A percentile compares a stretch with the other conserved stretches of the same genome.
These are phyloP conservation scores for Macrosiphum euphorbiae DNA, from an alignment of 2,888 invertebrate genomes.

Conservation along the genomic window DNA sequence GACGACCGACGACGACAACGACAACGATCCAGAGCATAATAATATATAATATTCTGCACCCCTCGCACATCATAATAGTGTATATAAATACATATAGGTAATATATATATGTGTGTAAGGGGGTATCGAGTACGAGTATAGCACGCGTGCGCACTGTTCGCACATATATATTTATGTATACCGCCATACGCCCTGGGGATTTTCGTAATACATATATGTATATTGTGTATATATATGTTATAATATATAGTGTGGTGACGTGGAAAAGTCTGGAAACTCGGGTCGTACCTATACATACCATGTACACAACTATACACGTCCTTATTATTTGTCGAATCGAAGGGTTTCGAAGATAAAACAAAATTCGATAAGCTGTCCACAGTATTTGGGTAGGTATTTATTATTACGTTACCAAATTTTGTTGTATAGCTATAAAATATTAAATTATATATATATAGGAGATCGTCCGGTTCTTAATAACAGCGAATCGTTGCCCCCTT, in stretches of 20 bases:
- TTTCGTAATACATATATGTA: conserved; percentile 14
- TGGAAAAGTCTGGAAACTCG: conserved; percentile 33
- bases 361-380: conserved; percentile 43
- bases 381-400: conserved; percentile 51
- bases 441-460: not conserved
- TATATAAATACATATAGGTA: conserved; percentile 11
- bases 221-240: not conserved
- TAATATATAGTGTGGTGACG: not conserved
- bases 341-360: conserved; percentile 19
- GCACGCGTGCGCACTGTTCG: not conserved
- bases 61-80: conserved; percentile 38
- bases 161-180: not conserved
- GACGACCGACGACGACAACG: conserved; percentile 12
- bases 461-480: conserved; percentile 41
- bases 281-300: conserved; percentile 1
- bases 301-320: not conserved
- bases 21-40: conserved; percentile 22
- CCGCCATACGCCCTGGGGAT: conserved; percentile 19
- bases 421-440: conserved; percentile 29
- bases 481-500: not conserved
- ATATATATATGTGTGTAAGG: not conserved
- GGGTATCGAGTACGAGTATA: conserved; percentile 45
- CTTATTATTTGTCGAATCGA: conserved; percentile 54
- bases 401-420: conserved; percentile 51
- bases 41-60: conserved; percentile 42